These are phyloP conservation scores for Coendou prehensilis DNA, from an alignment of 2,797 vertebrate species.

Conservation along the genomic window DNA sequence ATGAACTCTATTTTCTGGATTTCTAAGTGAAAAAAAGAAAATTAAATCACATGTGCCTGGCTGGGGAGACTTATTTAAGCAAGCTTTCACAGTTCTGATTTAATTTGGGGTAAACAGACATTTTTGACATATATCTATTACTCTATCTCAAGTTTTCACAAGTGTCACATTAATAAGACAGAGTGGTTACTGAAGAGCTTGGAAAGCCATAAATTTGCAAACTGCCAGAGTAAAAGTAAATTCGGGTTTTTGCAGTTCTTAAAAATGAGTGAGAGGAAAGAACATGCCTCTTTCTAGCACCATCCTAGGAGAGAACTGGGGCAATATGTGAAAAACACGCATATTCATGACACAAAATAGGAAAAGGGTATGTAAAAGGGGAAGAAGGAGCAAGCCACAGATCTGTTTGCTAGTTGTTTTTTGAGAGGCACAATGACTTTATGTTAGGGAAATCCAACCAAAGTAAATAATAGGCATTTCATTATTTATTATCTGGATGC, in stretches of 20 bases:
- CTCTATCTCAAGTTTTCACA: not conserved
- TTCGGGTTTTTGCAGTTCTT: not conserved
- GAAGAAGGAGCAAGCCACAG: not conserved
- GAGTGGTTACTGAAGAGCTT: not conserved
- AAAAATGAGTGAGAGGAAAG: not conserved
- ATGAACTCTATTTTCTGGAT: not conserved
- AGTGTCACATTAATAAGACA: not conserved
- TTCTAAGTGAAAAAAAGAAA: slow-evolving; percentile 32
- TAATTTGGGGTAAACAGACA: not conserved
- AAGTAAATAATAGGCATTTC: not conserved
- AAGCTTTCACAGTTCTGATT: not conserved
- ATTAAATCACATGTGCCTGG: not conserved
- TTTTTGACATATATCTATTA: not conserved
- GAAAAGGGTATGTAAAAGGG: not conserved
- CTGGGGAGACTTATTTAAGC: not conserved
- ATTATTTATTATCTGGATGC: not conserved
- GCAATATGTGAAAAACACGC: not conserved
- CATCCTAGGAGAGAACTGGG: not conserved
- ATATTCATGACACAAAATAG: not conserved
- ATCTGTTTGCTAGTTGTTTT: not conserved
- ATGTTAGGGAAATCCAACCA: not conserved
- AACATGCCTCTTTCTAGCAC: not conserved
- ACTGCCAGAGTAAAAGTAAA: not conserved
- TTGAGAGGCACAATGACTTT: not conserved
- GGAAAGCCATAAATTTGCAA: not conserved